Evolutionary conservation across 2,888 invertebrate genomes (phyloP), one percentile per base, ranked within the genome.

Genomic region (Temnothorax rugatulus): DNA sequence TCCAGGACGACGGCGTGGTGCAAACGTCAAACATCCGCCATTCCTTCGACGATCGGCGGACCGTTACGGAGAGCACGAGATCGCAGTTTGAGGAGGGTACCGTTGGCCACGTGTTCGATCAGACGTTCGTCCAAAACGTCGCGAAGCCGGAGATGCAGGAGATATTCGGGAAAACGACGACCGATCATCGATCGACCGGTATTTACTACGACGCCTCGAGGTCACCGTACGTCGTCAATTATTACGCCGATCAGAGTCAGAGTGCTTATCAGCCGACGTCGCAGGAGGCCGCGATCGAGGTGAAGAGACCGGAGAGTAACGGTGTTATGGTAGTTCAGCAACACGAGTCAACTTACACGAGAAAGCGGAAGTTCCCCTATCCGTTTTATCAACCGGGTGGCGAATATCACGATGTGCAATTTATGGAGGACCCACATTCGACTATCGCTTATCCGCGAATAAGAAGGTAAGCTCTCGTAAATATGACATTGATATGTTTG

Each of bases 361-460:
- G 88, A 64, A 92, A 90, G n/a, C 87, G 90, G 41, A 92, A 93
- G 52, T 91, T 91, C 44, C 94, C 93, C 5, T 93, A 93, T 84
- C 86, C 90, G 41, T 88, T 90, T 87, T 88, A 92, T 85, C 91
- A 93, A n/a, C 88, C 89, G 7, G 41, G 75, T 0, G n/a, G 74
- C n/a, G 85, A 86, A 2, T 89, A 88, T 21, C 88, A 76, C 34
- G 86, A 85, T 9, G 11, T 82, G 3, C 57, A 84, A 5, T 68
- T 73, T 15, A 38, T 83, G 21, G 85, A 85, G 11, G 81, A 77
- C 29, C 76, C 73, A 21, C 89, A 79, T 57, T 50, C 50, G 59
- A 38, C 54, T 15, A 44, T 75, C 34, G 11, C 15, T 13, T 75
- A 85, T 73, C 64, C 86, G 18, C 69, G 25, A 41, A 76, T 47